Evolutionary conservation across 2,888 invertebrate genomes (phyloP), one percentile per base, ranked within the genome.

Genomic region (Stomorhina lunata): DNA sequence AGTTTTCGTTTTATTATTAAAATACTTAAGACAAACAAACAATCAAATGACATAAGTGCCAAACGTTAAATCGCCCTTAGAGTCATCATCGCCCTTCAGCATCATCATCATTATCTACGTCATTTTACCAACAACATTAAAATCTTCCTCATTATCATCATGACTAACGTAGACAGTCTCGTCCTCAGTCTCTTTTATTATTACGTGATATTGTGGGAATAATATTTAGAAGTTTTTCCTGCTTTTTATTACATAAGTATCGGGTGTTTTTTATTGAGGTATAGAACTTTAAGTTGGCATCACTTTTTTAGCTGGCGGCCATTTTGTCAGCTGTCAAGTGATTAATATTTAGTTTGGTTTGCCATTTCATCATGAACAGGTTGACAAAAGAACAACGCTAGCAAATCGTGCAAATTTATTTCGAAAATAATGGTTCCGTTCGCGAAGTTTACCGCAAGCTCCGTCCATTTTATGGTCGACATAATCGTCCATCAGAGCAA

Each of bases 1-100:
- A 29, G 45, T 48, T 61, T 48, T 45, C 17, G 37, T 53, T 68
- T 59, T 59, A 5, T 76, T 59, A 73, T 79, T 71, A 65, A 82
- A 75, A 75, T 73, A 50, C n/a, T n/a, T n/a, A n/a, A 69, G 53
- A 22, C 40, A 78, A 78, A 81, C 77, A 81, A 76, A 53, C 77
- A 72, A 73, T 55, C 66, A 66, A 79, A 59, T 7, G 34, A 32
- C 65, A 65, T 57, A 69, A 80, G 65, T 48, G 45, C 48, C 29
- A 45, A 32, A 12, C 12, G 15, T 37, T 10, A 12, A 45, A 53
- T 27, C 34, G 45, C 50, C 45, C 63, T 66, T 71, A 9, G 65
- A 40, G 79, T 27, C 71, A 75, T 48, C n/a, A 34, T 69, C 73
- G 29, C 65, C 75, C 43, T n/a, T n/a, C n/a, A n/a, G n/a, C n/a